Base-by-base conservation (phyloP, 2,113 vertebrate genomes). In the Nannobrachium achirus region DNA sequence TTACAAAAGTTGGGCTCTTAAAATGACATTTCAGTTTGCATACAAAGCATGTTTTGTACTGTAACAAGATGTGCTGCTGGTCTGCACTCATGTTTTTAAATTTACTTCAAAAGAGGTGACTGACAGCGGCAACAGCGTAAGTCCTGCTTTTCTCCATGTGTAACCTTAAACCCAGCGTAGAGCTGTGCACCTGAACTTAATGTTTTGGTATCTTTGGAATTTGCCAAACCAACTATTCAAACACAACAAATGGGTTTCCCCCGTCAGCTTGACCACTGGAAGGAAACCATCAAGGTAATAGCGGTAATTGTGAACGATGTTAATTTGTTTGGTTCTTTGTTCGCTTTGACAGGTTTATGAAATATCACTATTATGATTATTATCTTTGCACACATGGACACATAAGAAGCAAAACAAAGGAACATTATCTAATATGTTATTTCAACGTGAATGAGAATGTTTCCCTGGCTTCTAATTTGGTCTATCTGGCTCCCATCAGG, bases 401-500 rank as follows among this genome's bases (percentile, higher is more conserved):
- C 44, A 69, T 8, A 66, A 45, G 14, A 42, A 16, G 11, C n/a
- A 75, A 84, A 78, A 76, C 53, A 79, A 65, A 15, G 62, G 20
- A 77, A 69, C 53, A 66, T 73, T 49, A 75, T 72, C 70, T 69
- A 78, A 84, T 71, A 62, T 76, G 38, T 79, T 74, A 63, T 76
- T 82, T 78, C 65, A 81, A 63, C 63, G 72, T 73, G 33, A 78
- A 78, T 59, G 57, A 72, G 44, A 76, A 80, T 66, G 78, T 72
- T 82, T 71, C 83, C 81, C 71, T 66, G 60, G 69, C 62, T 66
- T 82, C 61, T 86, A 72, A 84, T 86, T 83, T 76, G 60, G 41
- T 75, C 45, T 66, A 75, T 87, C 85, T 90, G 86, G 79, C 62
- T 85, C 62, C 76, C 78, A 83, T 90, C 86, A 87, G 16, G 52